Evolutionary conservation across 2,888 invertebrate genomes (phyloP).

Genomic region (Tipula helvola): DNA sequence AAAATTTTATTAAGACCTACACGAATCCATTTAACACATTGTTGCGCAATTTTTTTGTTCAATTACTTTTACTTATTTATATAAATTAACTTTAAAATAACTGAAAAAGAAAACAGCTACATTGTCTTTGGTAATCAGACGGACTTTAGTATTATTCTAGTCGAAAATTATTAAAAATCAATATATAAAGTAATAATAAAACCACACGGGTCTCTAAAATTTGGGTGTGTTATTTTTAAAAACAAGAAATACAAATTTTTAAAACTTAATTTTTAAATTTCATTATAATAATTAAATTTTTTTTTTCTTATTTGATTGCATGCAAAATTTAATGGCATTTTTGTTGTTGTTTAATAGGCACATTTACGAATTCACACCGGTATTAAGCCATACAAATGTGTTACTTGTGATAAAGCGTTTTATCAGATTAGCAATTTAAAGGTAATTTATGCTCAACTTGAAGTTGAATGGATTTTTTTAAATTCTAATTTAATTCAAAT

Average conservation of each 20-base stretch:
- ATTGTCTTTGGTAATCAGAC: neutral
- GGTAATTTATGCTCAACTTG: neutral
- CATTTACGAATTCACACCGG: slow-evolving; percentile 6
- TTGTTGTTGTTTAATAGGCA: neutral
- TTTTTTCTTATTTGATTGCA: neutral
- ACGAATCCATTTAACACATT: neutral
- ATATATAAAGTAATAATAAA: neutral
- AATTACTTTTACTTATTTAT: neutral
- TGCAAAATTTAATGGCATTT: neutral
- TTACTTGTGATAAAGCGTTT: slow-evolving; percentile 8
- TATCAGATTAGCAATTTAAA: slow-evolving; percentile 7
- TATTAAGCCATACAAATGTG: slow-evolving; percentile 4
- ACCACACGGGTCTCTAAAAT: neutral
- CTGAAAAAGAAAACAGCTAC: neutral
- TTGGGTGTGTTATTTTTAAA: slow-evolving; percentile 1
- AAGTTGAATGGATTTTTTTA: neutral
- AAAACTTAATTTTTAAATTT: neutral
- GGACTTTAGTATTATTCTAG: slow-evolving; percentile 4
- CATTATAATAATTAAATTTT: neutral
- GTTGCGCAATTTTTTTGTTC: neutral
- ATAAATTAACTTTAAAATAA: neutral
- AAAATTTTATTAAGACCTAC: neutral
- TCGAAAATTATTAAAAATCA: neutral
- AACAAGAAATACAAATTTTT: neutral
- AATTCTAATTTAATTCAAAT: neutral